Evolutionary conservation across 1,140 invertebrate genomes (phyloP), one percentile per base, ranked within the genome.

Genomic region (Antheraea mylitta): DNA sequence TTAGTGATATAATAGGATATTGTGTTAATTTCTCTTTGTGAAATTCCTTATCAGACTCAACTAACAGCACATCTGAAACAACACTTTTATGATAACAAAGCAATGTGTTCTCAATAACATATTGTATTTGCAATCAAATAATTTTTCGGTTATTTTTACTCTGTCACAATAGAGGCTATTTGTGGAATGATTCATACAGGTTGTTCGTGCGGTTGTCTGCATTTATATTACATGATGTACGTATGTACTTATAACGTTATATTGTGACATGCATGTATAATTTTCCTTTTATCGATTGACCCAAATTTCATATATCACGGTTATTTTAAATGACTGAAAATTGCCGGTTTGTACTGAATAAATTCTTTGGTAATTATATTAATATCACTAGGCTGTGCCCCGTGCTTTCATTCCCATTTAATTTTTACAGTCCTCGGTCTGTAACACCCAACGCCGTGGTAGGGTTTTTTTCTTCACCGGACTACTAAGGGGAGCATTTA

Each of bases 81-180:
- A 66, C 77, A 64, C 22, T 1, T 30, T 42, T 42, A 42, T 42
- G 38, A 42, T 42, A 42, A 42, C 38, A 42, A 42, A 42, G 38
- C 7, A 42, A 42, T 2, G 38, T 11, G 38, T 42, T 42, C 3
- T 42, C 38, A 11, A 13, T 53, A n/a, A 16, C 45, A 53, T 53
- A 16, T 13, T 13, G 38, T 42, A 42, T 70, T 76, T 72, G 73
- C 80, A 65, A 79, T 81, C 77, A 69, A 16, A 62, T 68, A 68
- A 75, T 76, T 79, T 69, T 69, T 69, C 72, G 71, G 72, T 81
- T 71, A 76, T 76, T 79, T 80, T 76, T 75, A 75, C 66, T 67
- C 69, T 78, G 72, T 82, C 73, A 80, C 58, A 30, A 30, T 30
- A 30, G 22, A 4, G 1, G 22, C 71, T 64, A 68, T 70, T 58